Base-by-base conservation (phyloP, 2,888 invertebrate species). In the Nephrotoma guestfalica region DNA sequence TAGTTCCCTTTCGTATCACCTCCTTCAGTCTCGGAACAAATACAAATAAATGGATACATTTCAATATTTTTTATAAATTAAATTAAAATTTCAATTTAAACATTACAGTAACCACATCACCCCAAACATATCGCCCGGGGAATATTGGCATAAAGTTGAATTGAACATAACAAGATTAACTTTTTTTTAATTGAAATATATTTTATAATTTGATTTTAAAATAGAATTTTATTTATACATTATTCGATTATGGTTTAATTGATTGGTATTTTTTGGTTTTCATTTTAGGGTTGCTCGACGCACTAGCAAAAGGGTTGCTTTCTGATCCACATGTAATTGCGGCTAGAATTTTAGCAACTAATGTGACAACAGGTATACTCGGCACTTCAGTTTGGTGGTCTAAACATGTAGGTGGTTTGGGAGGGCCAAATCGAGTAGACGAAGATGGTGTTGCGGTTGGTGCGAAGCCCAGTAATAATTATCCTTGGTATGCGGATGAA, bases 401-500 rank as follows among this genome's bases (percentile, higher is more conserved):
- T 87, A 92, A 93, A 87, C 89, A 88, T 43, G 92, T 92, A 88
- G 92, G 92, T 43, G 92, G 92, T 42, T 89, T 92, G 87, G 91
- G 91, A 41, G 92, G 92, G 87, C 91, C 91, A 43, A 89, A 90
- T 85, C 94, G 94, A 41, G 93, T 94, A 86, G 94, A 94, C 4
- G 94, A 91, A 87, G 91, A 90, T 71, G 91, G 91, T 11, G 88
- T 92, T 86, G 93, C 93, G 89, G 90, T 93, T 86, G 95, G 95
- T 87, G 93, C 94, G 89, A 93, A 94, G 88, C 95, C 95, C 40
- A 94, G 94, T 89, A 90, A 93, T 87, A 94, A 94, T 89, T 94
- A 94, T 91, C 96, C 96, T 18, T 96, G 96, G 96, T 94, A 93
- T 89, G 94, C 93, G 88, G 94, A 94, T 88, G 93, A 94, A 86